Evolutionary conservation across 2,113 vertebrate species (phyloP).

Genomic region (Rattus rattus): DNA sequence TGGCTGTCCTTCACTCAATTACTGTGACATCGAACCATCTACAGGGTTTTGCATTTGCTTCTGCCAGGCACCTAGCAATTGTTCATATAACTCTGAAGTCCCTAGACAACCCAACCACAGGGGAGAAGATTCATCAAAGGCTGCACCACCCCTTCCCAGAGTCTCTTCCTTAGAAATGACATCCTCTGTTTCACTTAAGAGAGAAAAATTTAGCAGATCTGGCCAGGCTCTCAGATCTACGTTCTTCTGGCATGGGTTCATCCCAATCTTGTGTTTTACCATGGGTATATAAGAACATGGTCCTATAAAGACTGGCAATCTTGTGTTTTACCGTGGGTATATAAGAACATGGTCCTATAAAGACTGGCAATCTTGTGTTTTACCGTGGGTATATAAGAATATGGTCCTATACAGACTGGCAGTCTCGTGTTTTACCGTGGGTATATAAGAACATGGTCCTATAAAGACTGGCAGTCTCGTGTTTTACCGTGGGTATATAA

Average conservation of each 20-base stretch:
- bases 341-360: background rate
- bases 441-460: background rate
- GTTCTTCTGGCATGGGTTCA: background rate
- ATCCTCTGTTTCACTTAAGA: conserved; percentile 13
- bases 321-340: background rate
- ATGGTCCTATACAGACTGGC: too few species aligned
- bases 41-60: conserved; percentile 33
- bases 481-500: background rate
- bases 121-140: background rate
- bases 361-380: background rate
- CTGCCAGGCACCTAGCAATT: background rate
- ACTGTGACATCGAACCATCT: background rate
- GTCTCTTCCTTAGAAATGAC: background rate
- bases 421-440: background rate
- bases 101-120: background rate
- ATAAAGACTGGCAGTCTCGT: background rate
- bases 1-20: background rate
- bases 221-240: background rate
- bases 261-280: background rate
- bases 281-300: background rate
- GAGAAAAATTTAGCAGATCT: background rate
- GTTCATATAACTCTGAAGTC: background rate
- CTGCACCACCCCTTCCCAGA: background rate
- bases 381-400: too few species aligned
- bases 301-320: background rate